Evolutionary conservation across 2,888 invertebrate species (phyloP), one percentile per base, ranked within the genome.

Genomic region (Lumbricus terrestris): DNA sequence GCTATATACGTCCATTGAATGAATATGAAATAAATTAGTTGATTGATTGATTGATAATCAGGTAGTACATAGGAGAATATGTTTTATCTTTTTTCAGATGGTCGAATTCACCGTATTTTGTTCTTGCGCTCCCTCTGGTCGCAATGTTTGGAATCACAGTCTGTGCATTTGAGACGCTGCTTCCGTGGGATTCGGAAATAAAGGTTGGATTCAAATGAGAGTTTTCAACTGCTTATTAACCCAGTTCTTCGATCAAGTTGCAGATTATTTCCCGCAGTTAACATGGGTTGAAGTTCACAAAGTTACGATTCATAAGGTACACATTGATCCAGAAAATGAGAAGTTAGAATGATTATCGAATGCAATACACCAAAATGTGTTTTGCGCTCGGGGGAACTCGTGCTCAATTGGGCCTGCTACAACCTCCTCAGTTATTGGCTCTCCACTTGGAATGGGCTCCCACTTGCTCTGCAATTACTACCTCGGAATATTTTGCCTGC

Each of bases 91-190:
- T 11, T 89, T 90, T n/a, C 90, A 92, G 92, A 38, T 92, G 92
- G 92, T 88, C 82, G 2, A 69, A 91, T 20, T 92, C 92, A 8
- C 92, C 92, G 35, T 92, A 91, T 89, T 92, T 92, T 82, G 89
- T 91, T 23, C 91, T 92, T 40, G 91, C 92, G 5, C 89, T 92
- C 1, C 92, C 92, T 29, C 88, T 92, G 38, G 92, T 91, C 20
- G 92, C 90, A 82, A 92, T 92, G 92, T 92, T 92, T 91, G 92
- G 92, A 20, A 91, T 92, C 40, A 54, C 92, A 5, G 92, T 91
- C 33, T 91, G 91, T 88, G 92, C 92, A 1, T 92, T 92, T 42
- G 92, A 92, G 83, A 91, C 92, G 18, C 90, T 92, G 3, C 38
- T 92, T 85, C 92, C 92, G 3, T 92, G 92, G 91, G 90, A 89